phyloP scores from a whole-genome alignment of 2,888 invertebrate genomes.

The Archaeoteleia sp. region DNA sequence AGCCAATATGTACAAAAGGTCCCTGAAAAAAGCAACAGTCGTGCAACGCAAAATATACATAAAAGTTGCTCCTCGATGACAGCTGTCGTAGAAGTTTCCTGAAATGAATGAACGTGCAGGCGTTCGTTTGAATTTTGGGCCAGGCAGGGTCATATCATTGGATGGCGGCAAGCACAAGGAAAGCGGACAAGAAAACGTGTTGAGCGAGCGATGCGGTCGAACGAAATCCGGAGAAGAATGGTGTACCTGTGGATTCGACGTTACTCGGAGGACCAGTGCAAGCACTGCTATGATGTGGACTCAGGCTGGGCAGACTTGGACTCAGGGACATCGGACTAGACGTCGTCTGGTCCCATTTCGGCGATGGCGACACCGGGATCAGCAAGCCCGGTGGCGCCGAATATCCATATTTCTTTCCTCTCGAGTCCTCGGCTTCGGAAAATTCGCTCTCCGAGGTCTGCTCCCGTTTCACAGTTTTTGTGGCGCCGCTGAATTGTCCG shows the following conservation, averaged over 20 bases:
- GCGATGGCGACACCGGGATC: slow-evolving; percentile 68
- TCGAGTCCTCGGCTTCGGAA: slow-evolving; percentile 78
- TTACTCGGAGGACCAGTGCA: slow-evolving; percentile 70
- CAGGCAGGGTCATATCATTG: slow-evolving; percentile 10
- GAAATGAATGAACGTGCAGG: slow-evolving; percentile 21
- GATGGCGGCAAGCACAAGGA: slow-evolving; percentile 26
- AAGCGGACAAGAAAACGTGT: slow-evolving; percentile 21
- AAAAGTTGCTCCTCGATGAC: not conserved
- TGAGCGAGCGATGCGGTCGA: slow-evolving; percentile 1
- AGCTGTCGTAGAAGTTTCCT: slow-evolving; percentile 1
- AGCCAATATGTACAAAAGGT: too few relatives aligned
- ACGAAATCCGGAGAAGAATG: slow-evolving; percentile 23
- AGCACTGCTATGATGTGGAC: slow-evolving; percentile 74
- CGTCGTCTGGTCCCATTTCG: slow-evolving; percentile 74
- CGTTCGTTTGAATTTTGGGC: slow-evolving; percentile 6
- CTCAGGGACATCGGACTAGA: slow-evolving; percentile 78
- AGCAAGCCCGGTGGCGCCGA: slow-evolving; percentile 63
- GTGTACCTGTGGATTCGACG: slow-evolving; percentile 72
- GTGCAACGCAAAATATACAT: slow-evolving; percentile 9
- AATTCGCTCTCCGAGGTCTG: slow-evolving; percentile 80
- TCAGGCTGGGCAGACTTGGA: slow-evolving; percentile 78
- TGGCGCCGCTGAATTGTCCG: slow-evolving; percentile 33
- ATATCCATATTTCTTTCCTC: slow-evolving; percentile 71
- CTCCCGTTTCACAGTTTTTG: slow-evolving; percentile 79
- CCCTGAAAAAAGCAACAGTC: slow-evolving; percentile 8